Percentiles rank a stretch among this genome's conserved stretches.
These are phyloP conservation scores for Holothuria glaberrima DNA, from an alignment of 35 echinoderm and acorn worm genomes.

Conservation along the genomic window DNA sequence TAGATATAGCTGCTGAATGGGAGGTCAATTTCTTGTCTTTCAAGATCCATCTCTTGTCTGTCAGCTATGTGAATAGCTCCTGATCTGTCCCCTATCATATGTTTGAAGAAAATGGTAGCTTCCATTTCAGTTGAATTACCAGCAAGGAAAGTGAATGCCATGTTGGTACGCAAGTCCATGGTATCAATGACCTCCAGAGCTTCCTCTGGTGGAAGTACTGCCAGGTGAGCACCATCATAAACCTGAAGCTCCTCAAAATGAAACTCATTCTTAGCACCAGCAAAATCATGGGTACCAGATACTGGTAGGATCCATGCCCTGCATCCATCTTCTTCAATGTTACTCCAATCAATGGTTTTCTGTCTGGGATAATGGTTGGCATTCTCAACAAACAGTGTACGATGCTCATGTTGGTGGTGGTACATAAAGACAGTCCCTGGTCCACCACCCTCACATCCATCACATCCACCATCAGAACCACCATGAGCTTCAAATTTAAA, in stretches of 20 bases:
- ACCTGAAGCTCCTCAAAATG: conserved; percentile 94
- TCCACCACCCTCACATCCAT: conserved; percentile 86
- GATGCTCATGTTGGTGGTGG: conserved; percentile 79
- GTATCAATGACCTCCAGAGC: conserved; percentile 19
- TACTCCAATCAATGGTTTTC: conserved; percentile 87
- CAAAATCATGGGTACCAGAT: conserved; percentile 80
- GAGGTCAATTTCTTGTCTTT: conserved; percentile 86
- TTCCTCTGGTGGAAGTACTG: conserved; percentile 55
- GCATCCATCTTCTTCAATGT: conserved; percentile 88
- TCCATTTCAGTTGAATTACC: not conserved
- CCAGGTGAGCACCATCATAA: conserved; percentile 84
- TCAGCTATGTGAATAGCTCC: conserved; percentile 82
- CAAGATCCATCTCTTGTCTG: conserved; percentile 89
- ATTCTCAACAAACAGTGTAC: conserved; percentile 87
- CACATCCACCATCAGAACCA: conserved; percentile 57
- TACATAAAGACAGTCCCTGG: conserved; percentile 90
- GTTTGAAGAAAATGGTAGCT: conserved; percentile 67
- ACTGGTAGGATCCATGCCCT: conserved; percentile 82
- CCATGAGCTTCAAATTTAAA: conserved; percentile 93
- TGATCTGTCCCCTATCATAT: conserved; percentile 89
- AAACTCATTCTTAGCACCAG: conserved; percentile 73
- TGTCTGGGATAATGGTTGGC: conserved; percentile 54
- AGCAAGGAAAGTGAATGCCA: not conserved
- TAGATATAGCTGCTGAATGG: conserved; percentile 91
- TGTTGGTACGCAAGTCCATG: not conserved